Evolutionary conservation across 2,113 vertebrate genomes (phyloP), one percentile per base, ranked within the genome.

Genomic region (Catharus bicknelli): DNA sequence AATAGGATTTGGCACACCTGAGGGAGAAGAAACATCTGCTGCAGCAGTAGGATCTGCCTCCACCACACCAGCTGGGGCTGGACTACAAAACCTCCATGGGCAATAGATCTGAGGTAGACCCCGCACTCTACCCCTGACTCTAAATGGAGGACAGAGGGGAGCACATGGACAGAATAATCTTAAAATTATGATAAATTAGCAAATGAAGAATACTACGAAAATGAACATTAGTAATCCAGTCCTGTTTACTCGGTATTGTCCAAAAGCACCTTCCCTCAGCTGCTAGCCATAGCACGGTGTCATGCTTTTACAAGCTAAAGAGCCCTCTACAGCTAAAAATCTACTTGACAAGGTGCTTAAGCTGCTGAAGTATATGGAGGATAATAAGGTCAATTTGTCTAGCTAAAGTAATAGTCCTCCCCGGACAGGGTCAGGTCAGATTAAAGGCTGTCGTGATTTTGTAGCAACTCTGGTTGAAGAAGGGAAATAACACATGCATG

Each of bases 251-350:
- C 16, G 9, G 10, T 57, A 14, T 70, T 61, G 58, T 50, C 38
- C 42, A 74, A 67, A 55, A 83, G 14, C 26, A 66, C 29, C 7
- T 62, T 80, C 29, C 51, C 9, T 83, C 21, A 38, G 13, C 32
- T 75, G 18, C 55, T 75, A 85, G 62, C 36, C 2, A 0, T 47
- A 63, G 23, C 38, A 36, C 29, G 8, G 7, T 62, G 26, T 69
- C 0, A 0, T 83, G 50, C 29, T 38, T 88, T 86, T 86, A 43
- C 42, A 73, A 70, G 72, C 64, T 74, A 43, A 89, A 87, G 75
- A 88, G 63, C n/a, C 27, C 45, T 88, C 58, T 82, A 18, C 53
- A 38, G 47, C 92, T 90, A 90, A 90, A 90, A 81, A 70, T 81
- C 48, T 77, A 53, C 23, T 45, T 90, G 75, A 78, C 36, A 45